Conservation (phyloP, 92 coral and sea anemone species). For the Ricordea florida region DNA sequence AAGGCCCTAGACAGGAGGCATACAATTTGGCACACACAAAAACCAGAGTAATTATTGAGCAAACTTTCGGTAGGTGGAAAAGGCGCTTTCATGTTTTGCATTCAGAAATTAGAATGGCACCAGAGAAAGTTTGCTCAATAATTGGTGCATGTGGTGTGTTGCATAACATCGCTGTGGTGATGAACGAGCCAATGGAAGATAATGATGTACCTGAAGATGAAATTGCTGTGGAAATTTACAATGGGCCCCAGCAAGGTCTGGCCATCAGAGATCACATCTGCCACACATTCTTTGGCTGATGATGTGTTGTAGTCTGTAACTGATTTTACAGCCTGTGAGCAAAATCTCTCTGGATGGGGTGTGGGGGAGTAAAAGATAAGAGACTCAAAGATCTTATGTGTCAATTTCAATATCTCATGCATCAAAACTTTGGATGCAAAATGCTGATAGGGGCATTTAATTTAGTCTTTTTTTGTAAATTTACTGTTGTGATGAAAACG, state of each 20-base stretch:
- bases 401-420: no score
- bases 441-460: no score
- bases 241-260: conserved; percentile 43
- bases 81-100: conserved; percentile 52
- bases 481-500: no score
- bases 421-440: no score
- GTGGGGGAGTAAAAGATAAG: no score
- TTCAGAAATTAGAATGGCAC: conserved; percentile 59
- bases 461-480: no score
- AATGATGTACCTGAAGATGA: conserved; percentile 22
- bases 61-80: conserved; percentile 64
- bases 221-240: conserved; percentile 23
- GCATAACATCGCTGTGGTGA: conserved; percentile 58
- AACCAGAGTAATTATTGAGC: conserved; percentile 57
- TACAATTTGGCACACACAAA: conserved; percentile 45
- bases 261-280: conserved; percentile 45
- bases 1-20: conserved; percentile 1
- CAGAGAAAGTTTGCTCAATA: conserved; percentile 30
- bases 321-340: no score
- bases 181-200: conserved; percentile 50
- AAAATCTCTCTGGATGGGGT: no score
- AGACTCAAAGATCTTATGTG: no score
- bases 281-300: no score
- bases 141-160: conserved; percentile 62
- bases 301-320: no score